Evolutionary conservation across 2,888 invertebrate species (phyloP), one percentile per base, ranked within the genome.

Genomic region (Drosophila emarginata): DNA sequence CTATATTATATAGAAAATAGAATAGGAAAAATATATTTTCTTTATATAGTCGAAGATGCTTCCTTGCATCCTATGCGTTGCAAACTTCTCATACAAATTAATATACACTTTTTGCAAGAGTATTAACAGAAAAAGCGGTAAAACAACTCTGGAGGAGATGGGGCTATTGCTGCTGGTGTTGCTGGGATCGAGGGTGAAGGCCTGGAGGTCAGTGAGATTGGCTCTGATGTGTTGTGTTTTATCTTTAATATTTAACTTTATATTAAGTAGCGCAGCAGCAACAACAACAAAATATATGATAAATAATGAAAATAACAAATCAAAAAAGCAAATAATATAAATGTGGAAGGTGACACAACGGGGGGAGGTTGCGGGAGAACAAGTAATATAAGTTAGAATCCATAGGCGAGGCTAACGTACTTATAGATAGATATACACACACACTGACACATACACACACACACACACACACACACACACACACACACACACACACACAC

Each of bases 361-460:
- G 32, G 11, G 32, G 9, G 9, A 32, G 32, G 32, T 18, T 5
- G 26, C 26, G 26, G 45, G 11, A 45, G 40, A 62, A 62, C 54
- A 58, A 70, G 75, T 80, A 87, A 76, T 61, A 67, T 81, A 77
- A 84, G 82, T 85, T 88, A 81, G 88, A 85, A 81, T 77, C 77
- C 82, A 74, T 74, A 68, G 63, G 63, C 70, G 85, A 80, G 85
- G 80, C 87, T 79, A 85, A 87, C 85, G 82, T 85, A 87, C 85
- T 87, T 77, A 79, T 75, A 76, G 71, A 74, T 78, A 76, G 72
- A 71, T 70, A 72, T 51, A 67, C 61, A 62, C 61, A 71, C 59
- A 66, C 40, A n/a, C n/a, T n/a, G n/a, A n/a, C n/a, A n/a, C 45
- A 59, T 40, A 58, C 26, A 65, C 39, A 69, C 45, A 59, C 50